Percentiles rank a stretch among this genome's conserved stretches.
These are phyloP conservation scores for Parapristionchus giblindavisi DNA, from an alignment of 2,888 invertebrate species.

Conservation along the genomic window DNA sequence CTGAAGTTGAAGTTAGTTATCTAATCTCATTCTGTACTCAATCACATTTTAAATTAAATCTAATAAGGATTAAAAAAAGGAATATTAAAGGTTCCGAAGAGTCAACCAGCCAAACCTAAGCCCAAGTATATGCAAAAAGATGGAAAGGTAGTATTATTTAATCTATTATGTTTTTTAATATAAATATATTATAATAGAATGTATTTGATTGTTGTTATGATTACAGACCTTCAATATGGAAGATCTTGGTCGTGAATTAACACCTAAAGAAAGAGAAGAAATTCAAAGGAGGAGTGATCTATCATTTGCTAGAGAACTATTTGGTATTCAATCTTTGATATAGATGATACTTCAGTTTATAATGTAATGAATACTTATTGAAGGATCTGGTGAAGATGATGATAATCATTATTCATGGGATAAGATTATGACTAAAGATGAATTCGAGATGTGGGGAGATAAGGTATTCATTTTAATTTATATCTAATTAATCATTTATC, in stretches of 20 bases:
- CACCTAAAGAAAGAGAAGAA: slow-evolving; percentile 52
- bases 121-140: slow-evolving; percentile 39
- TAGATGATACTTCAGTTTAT: slow-evolving; percentile 7
- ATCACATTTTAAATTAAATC: too few relatives aligned
- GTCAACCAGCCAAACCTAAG: slow-evolving; percentile 31
- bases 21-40: too few relatives aligned
- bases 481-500: neutral
- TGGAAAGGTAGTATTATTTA: neutral
- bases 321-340: slow-evolving; percentile 39
- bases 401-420: slow-evolving; percentile 38
- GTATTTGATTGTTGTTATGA: neutral
- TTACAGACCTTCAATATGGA: slow-evolving; percentile 45
- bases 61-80: too few relatives aligned
- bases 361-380: neutral
- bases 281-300: slow-evolving; percentile 49
- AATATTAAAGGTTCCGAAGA: slow-evolving; percentile 18
- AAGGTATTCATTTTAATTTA: slow-evolving; percentile 35
- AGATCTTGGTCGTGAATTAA: slow-evolving; percentile 53
- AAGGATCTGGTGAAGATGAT: slow-evolving; percentile 25
- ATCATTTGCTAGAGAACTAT: slow-evolving; percentile 50
- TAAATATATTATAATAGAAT: neutral
- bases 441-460: slow-evolving; percentile 58
- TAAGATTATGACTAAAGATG: slow-evolving; percentile 47
- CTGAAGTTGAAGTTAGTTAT: slow-evolving; percentile 9
- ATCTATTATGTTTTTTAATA: neutral